phyloP scores from a whole-genome alignment of 2,888 invertebrate genomes.

The Carcina quercana region DNA sequence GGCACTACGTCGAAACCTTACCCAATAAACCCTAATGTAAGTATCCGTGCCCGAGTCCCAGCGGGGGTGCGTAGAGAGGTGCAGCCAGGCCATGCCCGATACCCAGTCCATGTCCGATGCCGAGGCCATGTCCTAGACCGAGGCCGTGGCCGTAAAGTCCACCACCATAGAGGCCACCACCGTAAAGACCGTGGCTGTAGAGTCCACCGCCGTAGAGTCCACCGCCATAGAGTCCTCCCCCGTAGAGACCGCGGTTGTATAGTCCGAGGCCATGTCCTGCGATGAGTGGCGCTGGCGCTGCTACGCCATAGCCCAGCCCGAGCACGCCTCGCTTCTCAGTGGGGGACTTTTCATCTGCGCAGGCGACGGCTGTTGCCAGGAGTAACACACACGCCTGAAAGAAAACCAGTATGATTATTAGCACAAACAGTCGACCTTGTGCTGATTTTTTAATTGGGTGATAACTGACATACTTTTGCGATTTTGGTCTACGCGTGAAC shows the following conservation, averaged over 20 bases:
- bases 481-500: too few relatives aligned
- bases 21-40: slow-evolving; percentile 12
- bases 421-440: too few relatives aligned
- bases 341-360: slow-evolving; percentile 59
- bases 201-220: slow-evolving; percentile 22
- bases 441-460: too few relatives aligned
- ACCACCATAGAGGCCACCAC: slow-evolving; percentile 15
- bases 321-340: slow-evolving; percentile 63
- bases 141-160: slow-evolving; percentile 11
- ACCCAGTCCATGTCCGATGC: slow-evolving; percentile 26
- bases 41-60: slow-evolving; percentile 26
- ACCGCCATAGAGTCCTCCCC: slow-evolving; percentile 26
- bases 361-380: slow-evolving; percentile 40
- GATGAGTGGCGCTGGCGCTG: slow-evolving; percentile 20
- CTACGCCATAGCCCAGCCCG: slow-evolving; percentile 52
- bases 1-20: slow-evolving; percentile 31
- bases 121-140: slow-evolving; percentile 14
- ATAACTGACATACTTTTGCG: too few relatives aligned
- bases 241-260: slow-evolving; percentile 29
- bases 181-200: slow-evolving; percentile 13
- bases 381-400: slow-evolving; percentile 49
- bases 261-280: slow-evolving; percentile 36
- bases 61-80: slow-evolving; percentile 21
- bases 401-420: too few relatives aligned
- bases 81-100: slow-evolving; percentile 13